Conservation (phyloP, 1,140 invertebrate genomes). For the Lasioglossum baleicum region DNA sequence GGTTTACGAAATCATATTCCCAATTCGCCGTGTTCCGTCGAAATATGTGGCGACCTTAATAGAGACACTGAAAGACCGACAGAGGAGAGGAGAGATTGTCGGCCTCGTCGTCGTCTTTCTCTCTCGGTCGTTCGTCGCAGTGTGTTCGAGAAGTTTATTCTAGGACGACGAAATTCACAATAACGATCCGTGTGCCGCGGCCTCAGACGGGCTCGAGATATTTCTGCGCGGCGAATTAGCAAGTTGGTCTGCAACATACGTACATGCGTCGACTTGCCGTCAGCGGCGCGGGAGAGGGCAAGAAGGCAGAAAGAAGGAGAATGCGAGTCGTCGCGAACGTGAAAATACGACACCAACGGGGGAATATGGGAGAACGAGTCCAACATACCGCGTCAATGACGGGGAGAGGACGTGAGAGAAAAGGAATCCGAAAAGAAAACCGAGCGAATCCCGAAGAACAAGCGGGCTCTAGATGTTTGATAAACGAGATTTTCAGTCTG, state of each 20-base stretch:
- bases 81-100: not conserved
- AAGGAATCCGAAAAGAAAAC: slow-evolving; percentile 1
- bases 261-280: not conserved
- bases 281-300: not conserved
- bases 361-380: not conserved
- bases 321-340: slow-evolving; percentile 5
- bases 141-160: slow-evolving; percentile 45
- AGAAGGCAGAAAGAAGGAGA: not conserved
- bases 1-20: no score
- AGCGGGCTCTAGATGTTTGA: not conserved
- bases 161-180: slow-evolving; percentile 56
- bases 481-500: no score
- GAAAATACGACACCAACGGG: slow-evolving; percentile 34
- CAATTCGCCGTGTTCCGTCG: no score
- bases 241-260: slow-evolving; percentile 29
- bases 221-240: slow-evolving; percentile 60
- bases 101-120: not conserved
- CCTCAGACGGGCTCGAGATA: slow-evolving; percentile 52
- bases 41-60: not conserved
- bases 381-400: not conserved
- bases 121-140: slow-evolving; percentile 4
- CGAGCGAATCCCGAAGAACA: not conserved
- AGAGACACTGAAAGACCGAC: slow-evolving; percentile 23
- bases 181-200: slow-evolving; percentile 41
- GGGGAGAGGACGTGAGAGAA: not conserved